Base-by-base conservation (phyloP, 2,797 vertebrate genomes). In the Echiichthys vipera region DNA sequence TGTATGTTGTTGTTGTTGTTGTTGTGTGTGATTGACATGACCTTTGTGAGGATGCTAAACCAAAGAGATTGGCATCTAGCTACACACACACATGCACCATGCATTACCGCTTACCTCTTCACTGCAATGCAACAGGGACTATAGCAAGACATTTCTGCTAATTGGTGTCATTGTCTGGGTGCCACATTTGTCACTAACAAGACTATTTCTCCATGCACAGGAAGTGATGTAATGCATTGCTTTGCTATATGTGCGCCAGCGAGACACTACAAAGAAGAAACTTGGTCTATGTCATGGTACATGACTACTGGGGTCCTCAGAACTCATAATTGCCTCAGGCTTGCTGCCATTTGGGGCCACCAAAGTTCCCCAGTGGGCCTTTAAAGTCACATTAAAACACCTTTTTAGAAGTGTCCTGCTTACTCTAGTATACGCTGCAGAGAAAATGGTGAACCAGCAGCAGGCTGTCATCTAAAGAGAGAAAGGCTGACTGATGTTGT, bases 201-300 rank as follows among this genome's bases (percentile, higher is more conserved):
- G 30, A 54, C 37, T 24, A 67, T 34, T 25, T 57, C 61, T 70
- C 30, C 36, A 65, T 73, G 45, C 14, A 59, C 46, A 65, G 50
- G 36, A 77, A 78, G 73, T 85, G 79, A 84, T 83, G 83, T n/a
- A n/a, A n/a, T n/a, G n/a, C n/a, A n/a, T n/a, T n/a, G n/a, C 64
- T 45, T 61, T 12, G 50, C 47, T 30, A 24, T 32, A 14, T 69
- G 55, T 51, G 59, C 42, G 30, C 15, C 54, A 36, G 68, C 49
- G 7, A 13, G 29, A 76, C 37, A 34, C 30, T 68, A 67, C 57
- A 69, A 70, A 83, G 59, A 53, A 51, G 36, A 74, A 46, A 40
- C 42, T 45, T 9, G 59, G 2, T 69, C 49, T 10, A 54, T 69
- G 64, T 81, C 73, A 70, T 45, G 64, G 7, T 57, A 29, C 30